A percentile compares a stretch with the other conserved stretches of the same genome.
These are phyloP conservation scores for Spisula solida DNA, from an alignment of 2,888 invertebrate genomes.

Conservation along the genomic window DNA sequence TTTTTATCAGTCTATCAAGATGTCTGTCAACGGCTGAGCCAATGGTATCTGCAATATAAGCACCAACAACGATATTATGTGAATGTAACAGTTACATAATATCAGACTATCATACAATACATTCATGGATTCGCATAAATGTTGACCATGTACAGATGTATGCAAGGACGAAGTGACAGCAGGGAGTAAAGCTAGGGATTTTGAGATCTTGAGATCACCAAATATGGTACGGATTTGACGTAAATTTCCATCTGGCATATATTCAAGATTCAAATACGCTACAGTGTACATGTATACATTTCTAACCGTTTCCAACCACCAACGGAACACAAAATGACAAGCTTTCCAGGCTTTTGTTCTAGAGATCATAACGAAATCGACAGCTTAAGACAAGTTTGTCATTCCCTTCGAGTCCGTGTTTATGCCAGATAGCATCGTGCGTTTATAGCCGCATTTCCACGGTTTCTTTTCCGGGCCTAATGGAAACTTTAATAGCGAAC, in stretches of 20 bases:
- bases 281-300: neutral
- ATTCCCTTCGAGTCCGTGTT: conserved; percentile 37
- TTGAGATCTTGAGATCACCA: neutral
- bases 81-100: too few relatives aligned
- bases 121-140: neutral
- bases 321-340: neutral
- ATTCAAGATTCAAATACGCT: neutral
- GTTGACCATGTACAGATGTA: neutral
- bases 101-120: too few relatives aligned
- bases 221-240: neutral
- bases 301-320: neutral
- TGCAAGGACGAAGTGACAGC: neutral
- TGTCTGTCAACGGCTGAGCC: too few relatives aligned
- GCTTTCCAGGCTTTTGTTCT: conserved; percentile 36
- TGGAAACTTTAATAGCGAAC: conserved; percentile 68
- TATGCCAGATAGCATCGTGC: conserved; percentile 49
- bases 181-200: neutral
- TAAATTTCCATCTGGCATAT: neutral
- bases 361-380: conserved; percentile 25
- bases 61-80: too few relatives aligned
- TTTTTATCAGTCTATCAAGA: too few relatives aligned
- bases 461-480: conserved; percentile 71
- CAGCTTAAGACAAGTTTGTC: conserved; percentile 35
- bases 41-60: too few relatives aligned
- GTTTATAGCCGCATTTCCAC: conserved; percentile 65